Conservation (phyloP, 2,113 vertebrate species). For the Neomonachus schauinslandi region DNA sequence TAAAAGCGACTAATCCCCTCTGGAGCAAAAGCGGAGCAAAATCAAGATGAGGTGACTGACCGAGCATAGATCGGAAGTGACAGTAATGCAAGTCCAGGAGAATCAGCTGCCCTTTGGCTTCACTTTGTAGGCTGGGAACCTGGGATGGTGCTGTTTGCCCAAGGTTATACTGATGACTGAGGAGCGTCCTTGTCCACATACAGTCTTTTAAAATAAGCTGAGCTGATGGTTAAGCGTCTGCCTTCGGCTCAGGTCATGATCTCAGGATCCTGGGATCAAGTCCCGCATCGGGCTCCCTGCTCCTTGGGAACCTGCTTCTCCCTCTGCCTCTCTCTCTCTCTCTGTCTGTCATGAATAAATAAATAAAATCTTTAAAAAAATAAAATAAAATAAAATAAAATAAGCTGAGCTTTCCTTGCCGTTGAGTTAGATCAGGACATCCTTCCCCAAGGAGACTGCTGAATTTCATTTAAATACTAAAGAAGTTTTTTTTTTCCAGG, state of each 20-base stretch:
- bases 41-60: neutral
- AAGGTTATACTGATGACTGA: neutral
- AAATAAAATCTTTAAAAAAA: too few species aligned
- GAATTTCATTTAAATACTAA: conserved; percentile 50
- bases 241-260: too few species aligned
- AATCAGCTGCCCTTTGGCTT: neutral
- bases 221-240: too few species aligned
- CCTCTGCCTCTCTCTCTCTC: too few species aligned
- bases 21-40: conserved; percentile 23
- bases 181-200: neutral
- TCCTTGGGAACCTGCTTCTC: too few species aligned
- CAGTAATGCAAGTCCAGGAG: neutral
- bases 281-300: too few species aligned
- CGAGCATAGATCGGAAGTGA: neutral
- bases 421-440: neutral
- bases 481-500: neutral
- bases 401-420: neutral
- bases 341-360: too few species aligned
- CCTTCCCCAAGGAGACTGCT: conserved; percentile 52
- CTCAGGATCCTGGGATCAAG: too few species aligned
- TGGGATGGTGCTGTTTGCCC: neutral
- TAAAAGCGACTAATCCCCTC: neutral
- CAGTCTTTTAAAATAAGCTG: conserved; percentile 7
- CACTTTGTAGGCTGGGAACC: neutral
- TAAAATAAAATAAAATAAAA: too few species aligned